Base-by-base conservation (phyloP, 2,888 invertebrate genomes). In the Macrosiphum euphorbiae region DNA sequence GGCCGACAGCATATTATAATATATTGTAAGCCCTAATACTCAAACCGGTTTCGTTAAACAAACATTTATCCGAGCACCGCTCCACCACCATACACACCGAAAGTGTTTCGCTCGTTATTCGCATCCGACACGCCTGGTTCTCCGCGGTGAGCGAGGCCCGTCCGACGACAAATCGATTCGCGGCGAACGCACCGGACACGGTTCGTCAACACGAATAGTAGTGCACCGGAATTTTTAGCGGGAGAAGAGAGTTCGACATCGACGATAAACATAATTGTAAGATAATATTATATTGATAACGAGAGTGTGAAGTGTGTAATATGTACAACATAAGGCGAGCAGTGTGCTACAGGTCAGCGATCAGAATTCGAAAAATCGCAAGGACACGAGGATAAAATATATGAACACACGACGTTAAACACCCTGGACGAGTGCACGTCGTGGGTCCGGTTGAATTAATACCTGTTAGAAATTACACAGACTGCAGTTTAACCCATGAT, bases 31-130 rank as follows among this genome's bases (percentile, higher is more conserved):
- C 92, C 87, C 61, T 28, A 61, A 87, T 78, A 78, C 90, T 28
- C 86, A 87, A 94, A 94, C 94, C 90, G 94, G 94, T 94, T 94
- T 94, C 90, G 86, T 90, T 90, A 94, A 94, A 94, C 90, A 94
- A 94, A 94, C 90, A 94, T 94, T 92, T 88, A 92, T 92, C 92
- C 52, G 28, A 44, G 41, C 85, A 67, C 85, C 44, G 52, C 28
- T n/a, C n/a, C 50, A 26, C 55, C 7, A 16, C 41, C 50, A 24
- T 26, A 47, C 86, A 47, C 86, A 41, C 58, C 87, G 87, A 94
- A 90, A 94, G 94, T 94, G 90, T 94, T 94, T 94, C 86, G 94
- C 94, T 94, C 41, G 85, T 94, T 90, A 94, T 94, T 90, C 90
- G 90, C 87, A 87, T 94, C 90, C 94, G 90, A 94, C 90, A 94